Percentiles rank a stretch among this genome's conserved stretches.
phyloP scores from a whole-genome alignment of 2,888 invertebrate species.

The Pimpla rufipes region DNA sequence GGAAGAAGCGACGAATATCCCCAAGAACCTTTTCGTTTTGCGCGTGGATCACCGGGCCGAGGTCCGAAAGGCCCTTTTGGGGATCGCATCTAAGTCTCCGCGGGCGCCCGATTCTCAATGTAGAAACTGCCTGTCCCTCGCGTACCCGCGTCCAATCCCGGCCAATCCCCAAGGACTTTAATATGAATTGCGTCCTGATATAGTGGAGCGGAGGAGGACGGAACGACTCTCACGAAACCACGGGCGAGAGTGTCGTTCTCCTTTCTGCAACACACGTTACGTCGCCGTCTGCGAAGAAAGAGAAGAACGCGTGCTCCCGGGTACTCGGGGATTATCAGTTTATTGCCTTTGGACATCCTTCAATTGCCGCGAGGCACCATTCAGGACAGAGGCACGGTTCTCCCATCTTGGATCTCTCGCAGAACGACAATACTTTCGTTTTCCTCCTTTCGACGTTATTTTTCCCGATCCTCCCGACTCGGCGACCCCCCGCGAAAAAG shows the following conservation, averaged over 20 bases:
- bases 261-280: conserved; percentile 60
- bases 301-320: conserved; percentile 33
- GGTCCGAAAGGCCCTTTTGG: conserved; percentile 63
- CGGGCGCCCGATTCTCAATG: conserved; percentile 75
- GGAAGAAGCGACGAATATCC: conserved; percentile 41
- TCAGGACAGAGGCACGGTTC: conserved; percentile 24
- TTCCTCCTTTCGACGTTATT: conserved; percentile 11
- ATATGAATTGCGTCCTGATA: conserved; percentile 78
- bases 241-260: conserved; percentile 39
- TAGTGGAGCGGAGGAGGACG: conserved; percentile 19
- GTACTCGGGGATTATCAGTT: conserved; percentile 77
- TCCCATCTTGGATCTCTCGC: conserved; percentile 10
- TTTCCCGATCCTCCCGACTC: neutral
- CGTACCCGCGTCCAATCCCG: conserved; percentile 77
- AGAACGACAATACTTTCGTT: conserved; percentile 36
- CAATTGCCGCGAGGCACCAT: conserved; percentile 43
- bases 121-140: conserved; percentile 76
- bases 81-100: conserved; percentile 68
- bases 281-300: conserved; percentile 38
- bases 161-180: conserved; percentile 79
- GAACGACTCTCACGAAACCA: conserved; percentile 18
- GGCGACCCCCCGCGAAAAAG: neutral
- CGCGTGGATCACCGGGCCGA: conserved; percentile 50
- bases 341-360: conserved; percentile 64
- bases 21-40: conserved; percentile 61